These are phyloP conservation scores for Entomobrya multifasciata DNA, from an alignment of 2,888 invertebrate genomes.

Conservation along the genomic window DNA sequence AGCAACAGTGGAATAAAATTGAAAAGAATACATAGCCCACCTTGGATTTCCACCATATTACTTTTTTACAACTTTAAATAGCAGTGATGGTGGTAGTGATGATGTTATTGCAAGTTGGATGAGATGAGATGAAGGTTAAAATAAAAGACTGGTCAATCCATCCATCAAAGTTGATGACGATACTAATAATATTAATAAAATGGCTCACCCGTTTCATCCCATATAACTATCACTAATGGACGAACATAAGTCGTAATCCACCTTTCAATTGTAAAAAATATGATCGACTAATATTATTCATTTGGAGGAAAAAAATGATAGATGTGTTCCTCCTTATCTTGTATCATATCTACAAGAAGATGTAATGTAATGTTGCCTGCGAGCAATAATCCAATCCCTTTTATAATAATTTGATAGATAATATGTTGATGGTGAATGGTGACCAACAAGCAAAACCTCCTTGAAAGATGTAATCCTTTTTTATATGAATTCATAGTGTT, in stretches of 20 bases:
- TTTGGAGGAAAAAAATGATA: slow-evolving; percentile 59
- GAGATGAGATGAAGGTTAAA: slow-evolving; percentile 21
- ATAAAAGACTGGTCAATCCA: slow-evolving; percentile 31
- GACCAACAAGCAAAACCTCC: slow-evolving; percentile 54
- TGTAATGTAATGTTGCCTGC: slow-evolving; percentile 56
- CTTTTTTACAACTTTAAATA: slow-evolving; percentile 13
- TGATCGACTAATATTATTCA: slow-evolving; percentile 61
- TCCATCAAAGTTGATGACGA: slow-evolving; percentile 33
- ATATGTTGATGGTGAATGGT: too few relatives aligned
- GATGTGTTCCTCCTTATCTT: slow-evolving; percentile 57
- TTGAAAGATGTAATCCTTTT: slow-evolving; percentile 36
- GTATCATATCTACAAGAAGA: slow-evolving; percentile 56
- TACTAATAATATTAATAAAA: slow-evolving; percentile 54
- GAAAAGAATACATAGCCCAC: slow-evolving; percentile 44
- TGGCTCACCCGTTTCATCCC: slow-evolving; percentile 64
- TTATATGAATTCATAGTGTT: background rate
- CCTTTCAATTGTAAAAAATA: slow-evolving; percentile 62
- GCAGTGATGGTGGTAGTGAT: slow-evolving; percentile 39
- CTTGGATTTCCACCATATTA: slow-evolving; percentile 45
- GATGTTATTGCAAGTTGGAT: background rate
- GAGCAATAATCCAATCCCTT: slow-evolving; percentile 60
- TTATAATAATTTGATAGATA: slow-evolving; percentile 47
- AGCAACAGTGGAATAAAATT: too few relatives aligned
- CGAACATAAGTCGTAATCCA: slow-evolving; percentile 60
- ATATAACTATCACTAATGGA: slow-evolving; percentile 62